These are phyloP conservation scores for Empis livida DNA, from an alignment of 2,888 invertebrate genomes.

Conservation along the genomic window DNA sequence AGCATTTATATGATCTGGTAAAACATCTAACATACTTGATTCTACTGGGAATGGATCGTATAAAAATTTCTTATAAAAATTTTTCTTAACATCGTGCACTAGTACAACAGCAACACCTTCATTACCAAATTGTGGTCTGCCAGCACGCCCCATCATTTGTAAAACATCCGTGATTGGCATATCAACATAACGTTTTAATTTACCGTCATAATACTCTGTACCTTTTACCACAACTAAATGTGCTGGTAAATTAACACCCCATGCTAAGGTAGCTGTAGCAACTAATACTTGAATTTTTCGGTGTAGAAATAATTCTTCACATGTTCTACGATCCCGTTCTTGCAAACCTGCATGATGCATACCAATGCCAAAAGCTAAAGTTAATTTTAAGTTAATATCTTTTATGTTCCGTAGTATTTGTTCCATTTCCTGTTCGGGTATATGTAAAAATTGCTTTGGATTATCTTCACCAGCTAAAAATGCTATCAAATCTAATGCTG, in stretches of 20 bases:
- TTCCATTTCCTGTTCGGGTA: conserved; percentile 76
- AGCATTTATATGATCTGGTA: conserved; percentile 96
- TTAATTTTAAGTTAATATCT: conserved; percentile 85
- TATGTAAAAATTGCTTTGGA: conserved; percentile 90
- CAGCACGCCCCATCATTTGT: conserved; percentile 99
- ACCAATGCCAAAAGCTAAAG: conserved; percentile 93
- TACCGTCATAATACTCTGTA: conserved; percentile 94
- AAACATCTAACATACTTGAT: conserved; percentile 77
- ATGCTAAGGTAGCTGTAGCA: conserved; percentile 94
- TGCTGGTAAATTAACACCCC: conserved; percentile 99
- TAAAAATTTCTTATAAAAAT: conserved; percentile 97
- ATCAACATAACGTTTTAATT: conserved; percentile 91
- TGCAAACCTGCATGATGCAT: conserved; percentile 97
- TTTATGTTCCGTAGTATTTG: conserved; percentile 55
- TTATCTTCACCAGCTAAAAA: conserved; percentile 81
- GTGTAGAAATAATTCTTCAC: conserved; percentile 88
- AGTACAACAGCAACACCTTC: conserved; percentile 78
- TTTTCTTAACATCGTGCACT: conserved; percentile 95
- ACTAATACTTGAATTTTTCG: conserved; percentile 93
- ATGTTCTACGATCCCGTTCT: conserved; percentile 78
- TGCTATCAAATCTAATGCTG: conserved; percentile 88
- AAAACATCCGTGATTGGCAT: conserved; percentile 99
- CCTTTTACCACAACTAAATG: conserved; percentile 97
- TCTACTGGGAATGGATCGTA: conserved; percentile 99
- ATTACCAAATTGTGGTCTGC: conserved; percentile 92